Evolutionary conservation across 2,797 vertebrate species (phyloP).

Genomic region (Hephaestus fuliginosus): DNA sequence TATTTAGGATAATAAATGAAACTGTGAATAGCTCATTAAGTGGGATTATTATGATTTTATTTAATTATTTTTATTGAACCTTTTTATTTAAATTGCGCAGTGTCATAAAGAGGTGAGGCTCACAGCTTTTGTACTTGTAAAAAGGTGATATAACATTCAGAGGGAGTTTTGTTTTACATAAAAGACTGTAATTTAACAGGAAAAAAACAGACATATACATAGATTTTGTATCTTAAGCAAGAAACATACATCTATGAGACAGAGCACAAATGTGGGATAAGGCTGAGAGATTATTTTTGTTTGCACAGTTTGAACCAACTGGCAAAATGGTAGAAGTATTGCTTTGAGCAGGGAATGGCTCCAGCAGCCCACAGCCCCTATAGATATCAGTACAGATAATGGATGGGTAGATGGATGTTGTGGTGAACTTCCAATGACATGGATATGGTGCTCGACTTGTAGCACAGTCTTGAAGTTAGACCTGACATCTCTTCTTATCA

Average conservation of each 20-base stretch:
- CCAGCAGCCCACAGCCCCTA: too few species aligned
- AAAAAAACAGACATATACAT: not conserved
- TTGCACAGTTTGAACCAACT: not conserved
- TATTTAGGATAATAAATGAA: not conserved
- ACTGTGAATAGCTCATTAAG: not conserved
- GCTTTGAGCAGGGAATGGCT: too few species aligned
- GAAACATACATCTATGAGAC: not conserved
- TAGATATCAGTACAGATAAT: too few species aligned
- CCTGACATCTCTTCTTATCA: too few species aligned
- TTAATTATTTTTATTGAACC: not conserved
- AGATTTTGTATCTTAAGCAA: not conserved
- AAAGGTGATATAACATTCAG: too few species aligned
- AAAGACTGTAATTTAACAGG: not conserved
- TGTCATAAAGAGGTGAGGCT: not conserved
- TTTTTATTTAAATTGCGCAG: not conserved
- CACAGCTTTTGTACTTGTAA: not conserved
- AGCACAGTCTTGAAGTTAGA: too few species aligned
- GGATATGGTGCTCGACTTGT: too few species aligned
- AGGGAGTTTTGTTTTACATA: not conserved
- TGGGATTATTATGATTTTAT: not conserved
- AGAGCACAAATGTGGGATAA: not conserved
- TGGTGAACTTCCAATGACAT: too few species aligned
- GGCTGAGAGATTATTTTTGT: not conserved
- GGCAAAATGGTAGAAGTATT: too few species aligned
- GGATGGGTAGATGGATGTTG: too few species aligned